Evolutionary conservation across 2,888 invertebrate species (phyloP).

Genomic region (Parelbella ahira): DNA sequence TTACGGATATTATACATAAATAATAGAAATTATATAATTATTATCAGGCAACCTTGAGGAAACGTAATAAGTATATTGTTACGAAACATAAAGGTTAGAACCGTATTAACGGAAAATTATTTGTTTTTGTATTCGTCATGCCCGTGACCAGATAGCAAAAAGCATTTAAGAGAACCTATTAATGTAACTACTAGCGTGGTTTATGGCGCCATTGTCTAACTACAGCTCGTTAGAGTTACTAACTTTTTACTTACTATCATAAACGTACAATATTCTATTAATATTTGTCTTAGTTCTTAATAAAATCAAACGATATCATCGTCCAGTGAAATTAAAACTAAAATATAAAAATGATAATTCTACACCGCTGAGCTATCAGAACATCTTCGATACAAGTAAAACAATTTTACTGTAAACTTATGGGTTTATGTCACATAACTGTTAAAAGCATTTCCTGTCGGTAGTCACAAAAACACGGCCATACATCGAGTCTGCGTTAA

Average conservation of each 20-base stretch:
- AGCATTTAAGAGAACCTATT: background rate
- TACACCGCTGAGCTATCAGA: no score
- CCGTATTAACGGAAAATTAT: background rate
- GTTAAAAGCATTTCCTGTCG: constrained; percentile 11
- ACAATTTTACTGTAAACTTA: constrained; percentile 1
- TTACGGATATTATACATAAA: no score
- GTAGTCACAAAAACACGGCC: constrained; percentile 12
- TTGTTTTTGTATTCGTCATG: constrained; percentile 7
- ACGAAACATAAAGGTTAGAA: background rate
- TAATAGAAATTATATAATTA: background rate
- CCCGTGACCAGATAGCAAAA: background rate
- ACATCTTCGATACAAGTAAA: no score
- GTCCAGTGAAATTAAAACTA: no score
- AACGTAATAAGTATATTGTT: background rate
- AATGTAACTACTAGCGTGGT: background rate
- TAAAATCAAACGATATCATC: no score
- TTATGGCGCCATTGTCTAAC: background rate
- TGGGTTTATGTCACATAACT: constrained; percentile 5
- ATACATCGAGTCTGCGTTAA: constrained; percentile 3
- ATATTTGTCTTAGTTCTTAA: no score
- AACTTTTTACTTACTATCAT: no score
- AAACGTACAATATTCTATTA: no score
- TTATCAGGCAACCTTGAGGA: background rate
- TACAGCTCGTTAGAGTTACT: no score
- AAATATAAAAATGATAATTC: no score